Evolutionary conservation across 2,888 invertebrate genomes (phyloP), one percentile per base, ranked within the genome.

Genomic region (Cerastis leucographa): DNA sequence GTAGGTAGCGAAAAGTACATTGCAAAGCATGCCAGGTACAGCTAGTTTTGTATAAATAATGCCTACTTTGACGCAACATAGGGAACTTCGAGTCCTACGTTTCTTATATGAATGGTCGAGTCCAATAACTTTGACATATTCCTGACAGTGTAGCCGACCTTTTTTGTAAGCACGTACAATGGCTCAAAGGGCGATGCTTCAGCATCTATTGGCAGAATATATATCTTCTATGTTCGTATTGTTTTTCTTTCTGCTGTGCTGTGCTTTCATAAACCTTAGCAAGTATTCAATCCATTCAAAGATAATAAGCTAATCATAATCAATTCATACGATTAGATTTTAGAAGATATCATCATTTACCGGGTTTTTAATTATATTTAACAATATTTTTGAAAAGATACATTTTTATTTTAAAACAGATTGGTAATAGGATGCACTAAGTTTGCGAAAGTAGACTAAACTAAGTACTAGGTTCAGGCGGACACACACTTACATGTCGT

Each of bases 41-140:
- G 35, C 2, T 35, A 35, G 35, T 86, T 89, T 81, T 88, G 76
- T 88, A 85, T 90, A 89, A 90, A 89, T 91, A 89, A 89, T 86
- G 82, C 75, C 69, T 74, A 83, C 73, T 84, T 84, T 83, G 72
- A 80, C 73, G 76, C 65, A 74, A 71, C 74, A 70, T 64, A 61
- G 74, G 46, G 9, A 66, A 67, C 54, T 68, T 56, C 19, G 68
- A 70, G 59, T 35, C 68, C 74, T n/a, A n/a, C n/a, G n/a, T n/a
- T n/a, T n/a, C n/a, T n/a, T n/a, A n/a, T n/a, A n/a, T n/a, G n/a
- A n/a, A n/a, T n/a, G n/a, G 70, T 56, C 19, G 68, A 70, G 59
- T 35, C 68, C 74, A 78, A 80, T 80, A 77, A 79, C 44, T 76
- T 84, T 80, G 86, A 80, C 77, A 69, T 65, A 67, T 42, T 69